Evolutionary conservation across 1,140 invertebrate genomes (phyloP).

Genomic region (Lordiphosa stackelbergi): DNA sequence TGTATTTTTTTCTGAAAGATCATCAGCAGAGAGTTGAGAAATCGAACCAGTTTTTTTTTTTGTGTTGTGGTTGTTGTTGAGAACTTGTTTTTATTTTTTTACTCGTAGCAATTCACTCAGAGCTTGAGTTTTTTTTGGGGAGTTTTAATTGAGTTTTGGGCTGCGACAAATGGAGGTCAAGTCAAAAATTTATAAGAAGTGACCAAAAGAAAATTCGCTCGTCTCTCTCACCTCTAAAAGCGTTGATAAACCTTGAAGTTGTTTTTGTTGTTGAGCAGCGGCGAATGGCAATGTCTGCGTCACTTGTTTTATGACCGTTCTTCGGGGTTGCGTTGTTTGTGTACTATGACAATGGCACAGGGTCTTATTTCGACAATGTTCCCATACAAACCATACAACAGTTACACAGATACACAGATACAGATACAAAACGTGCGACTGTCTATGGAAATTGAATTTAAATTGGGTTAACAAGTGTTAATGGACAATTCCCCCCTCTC

Average conservation of each 20-base stretch:
- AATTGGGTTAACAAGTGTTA: conserved; percentile 75
- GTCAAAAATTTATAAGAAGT: conserved; percentile 30
- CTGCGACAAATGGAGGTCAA: conserved; percentile 55
- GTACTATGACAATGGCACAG: conserved; percentile 61
- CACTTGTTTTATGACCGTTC: conserved; percentile 55
- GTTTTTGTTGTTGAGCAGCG: conserved; percentile 21
- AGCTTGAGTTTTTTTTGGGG: conserved; percentile 25
- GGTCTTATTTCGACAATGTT: conserved; percentile 35
- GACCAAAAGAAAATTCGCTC: conserved; percentile 49
- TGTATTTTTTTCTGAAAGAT: conserved; percentile 23
- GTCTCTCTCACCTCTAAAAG: conserved; percentile 24
- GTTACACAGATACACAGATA: conserved; percentile 2
- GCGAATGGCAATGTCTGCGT: conserved; percentile 51
- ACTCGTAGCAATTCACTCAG: conserved; percentile 17
- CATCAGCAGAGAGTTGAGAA: conserved; percentile 37
- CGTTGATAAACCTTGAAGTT: conserved; percentile 55
- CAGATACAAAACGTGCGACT: conserved; percentile 25
- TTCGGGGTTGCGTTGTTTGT: conserved; percentile 12
- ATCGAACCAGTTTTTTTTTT: conserved; percentile 57
- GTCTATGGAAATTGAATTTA: conserved; percentile 72
- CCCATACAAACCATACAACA: conserved; percentile 17
- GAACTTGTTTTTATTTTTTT: conserved; percentile 50
- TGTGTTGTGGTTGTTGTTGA: conserved; percentile 13
- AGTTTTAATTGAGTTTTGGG: conserved; percentile 60
- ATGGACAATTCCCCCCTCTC: conserved; percentile 56